These are phyloP conservation scores for Crotalus horridus DNA, from an alignment of 2,113 vertebrate species.

Conservation along the genomic window DNA sequence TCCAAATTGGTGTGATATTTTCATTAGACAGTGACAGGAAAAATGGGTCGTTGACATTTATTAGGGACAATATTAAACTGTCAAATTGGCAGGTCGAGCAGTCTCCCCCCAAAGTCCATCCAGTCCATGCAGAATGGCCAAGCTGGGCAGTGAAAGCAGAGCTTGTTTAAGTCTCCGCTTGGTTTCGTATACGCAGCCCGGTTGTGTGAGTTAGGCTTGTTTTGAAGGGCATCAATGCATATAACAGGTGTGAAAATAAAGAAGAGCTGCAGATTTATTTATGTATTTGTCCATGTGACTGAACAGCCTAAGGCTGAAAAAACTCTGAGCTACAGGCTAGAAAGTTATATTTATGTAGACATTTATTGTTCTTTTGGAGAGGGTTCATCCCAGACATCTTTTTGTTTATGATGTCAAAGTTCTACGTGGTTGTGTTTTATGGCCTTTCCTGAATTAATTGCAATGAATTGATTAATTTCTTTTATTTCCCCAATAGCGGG, in stretches of 20 bases:
- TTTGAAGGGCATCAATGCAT: not conserved
- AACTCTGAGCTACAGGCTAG: conserved; percentile 31
- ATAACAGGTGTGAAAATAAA: not conserved
- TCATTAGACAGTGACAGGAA: conserved; percentile 24
- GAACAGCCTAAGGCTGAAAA: not conserved
- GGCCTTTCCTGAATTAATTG: not conserved
- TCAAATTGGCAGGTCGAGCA: conserved; percentile 9
- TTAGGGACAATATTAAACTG: conserved; percentile 22
- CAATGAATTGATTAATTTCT: not conserved
- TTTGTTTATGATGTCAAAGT: not conserved
- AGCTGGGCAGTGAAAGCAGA: not conserved
- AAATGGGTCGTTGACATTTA: conserved; percentile 16
- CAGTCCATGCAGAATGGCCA: not conserved
- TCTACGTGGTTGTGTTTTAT: not conserved
- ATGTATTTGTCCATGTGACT: not conserved
- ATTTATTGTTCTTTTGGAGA: conserved; percentile 55
- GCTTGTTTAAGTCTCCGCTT: no score
- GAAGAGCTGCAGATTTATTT: not conserved
- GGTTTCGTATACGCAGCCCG: not conserved
- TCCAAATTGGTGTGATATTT: not conserved
- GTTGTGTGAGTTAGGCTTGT: not conserved
- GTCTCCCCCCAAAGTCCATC: not conserved
- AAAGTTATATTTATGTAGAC: conserved; percentile 26
- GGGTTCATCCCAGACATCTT: conserved; percentile 29
- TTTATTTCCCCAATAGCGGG: not conserved